These are phyloP conservation scores for Cheilosia impressa DNA, from an alignment of 2,888 invertebrate species.

Conservation along the genomic window DNA sequence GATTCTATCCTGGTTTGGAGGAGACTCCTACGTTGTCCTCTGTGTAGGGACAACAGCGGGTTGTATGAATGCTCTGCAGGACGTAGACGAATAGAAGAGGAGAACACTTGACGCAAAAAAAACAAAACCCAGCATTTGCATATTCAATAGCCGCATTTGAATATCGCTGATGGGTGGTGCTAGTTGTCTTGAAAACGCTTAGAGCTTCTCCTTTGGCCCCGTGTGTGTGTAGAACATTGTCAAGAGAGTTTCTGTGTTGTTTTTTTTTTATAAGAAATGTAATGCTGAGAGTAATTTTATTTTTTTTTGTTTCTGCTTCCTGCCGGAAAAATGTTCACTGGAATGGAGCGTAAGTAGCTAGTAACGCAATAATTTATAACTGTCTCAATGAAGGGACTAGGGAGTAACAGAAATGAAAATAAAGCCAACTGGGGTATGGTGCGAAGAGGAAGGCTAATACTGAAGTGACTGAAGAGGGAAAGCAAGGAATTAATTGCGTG, in stretches of 20 bases:
- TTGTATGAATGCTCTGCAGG: slow-evolving; percentile 18
- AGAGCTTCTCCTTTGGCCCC: slow-evolving; percentile 3
- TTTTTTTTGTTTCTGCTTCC: slow-evolving; percentile 14
- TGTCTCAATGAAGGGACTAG: background rate
- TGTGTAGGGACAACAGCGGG: slow-evolving; percentile 42
- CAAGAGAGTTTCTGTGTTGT: slow-evolving; percentile 8
- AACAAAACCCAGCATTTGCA: slow-evolving; percentile 47
- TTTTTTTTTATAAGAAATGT: slow-evolving; percentile 40
- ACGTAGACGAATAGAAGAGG: slow-evolving; percentile 26
- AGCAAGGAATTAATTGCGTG: too few relatives aligned
- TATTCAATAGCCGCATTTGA: slow-evolving; percentile 71
- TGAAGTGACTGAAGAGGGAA: too few relatives aligned
- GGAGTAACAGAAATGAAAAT: slow-evolving; percentile 12
- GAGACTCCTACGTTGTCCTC: slow-evolving; percentile 18
- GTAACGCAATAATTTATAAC: slow-evolving; percentile 44
- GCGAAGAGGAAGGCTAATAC: too few relatives aligned
- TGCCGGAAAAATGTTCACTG: slow-evolving; percentile 38
- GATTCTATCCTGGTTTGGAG: slow-evolving; percentile 38
- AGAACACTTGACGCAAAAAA: slow-evolving; percentile 8
- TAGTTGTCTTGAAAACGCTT: slow-evolving; percentile 29
- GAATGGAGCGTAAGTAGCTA: slow-evolving; percentile 46
- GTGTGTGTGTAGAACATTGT: slow-evolving; percentile 27
- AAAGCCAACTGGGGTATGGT: too few relatives aligned
- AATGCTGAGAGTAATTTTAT: slow-evolving; percentile 29
- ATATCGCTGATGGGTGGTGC: slow-evolving; percentile 47